Percentiles rank a stretch among this genome's conserved stretches.
Conservation (phyloP, 2,113 vertebrate genomes). For the Dasyprocta punctata region DNA sequence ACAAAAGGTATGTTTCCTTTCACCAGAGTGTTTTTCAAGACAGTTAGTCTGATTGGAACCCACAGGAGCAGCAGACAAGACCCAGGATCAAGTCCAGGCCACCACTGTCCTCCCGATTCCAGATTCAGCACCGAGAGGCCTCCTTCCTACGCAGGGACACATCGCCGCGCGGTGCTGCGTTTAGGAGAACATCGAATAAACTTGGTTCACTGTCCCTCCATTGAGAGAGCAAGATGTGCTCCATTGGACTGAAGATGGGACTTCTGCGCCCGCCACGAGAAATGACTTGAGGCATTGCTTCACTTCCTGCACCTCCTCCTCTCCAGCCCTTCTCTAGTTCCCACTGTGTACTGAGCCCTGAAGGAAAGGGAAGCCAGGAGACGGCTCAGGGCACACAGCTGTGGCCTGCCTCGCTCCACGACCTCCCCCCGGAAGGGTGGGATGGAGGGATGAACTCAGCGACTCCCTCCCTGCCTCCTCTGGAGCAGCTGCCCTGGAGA, state of each 20-base stretch:
- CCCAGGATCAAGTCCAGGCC: fast-evolving
- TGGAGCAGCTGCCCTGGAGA: not conserved
- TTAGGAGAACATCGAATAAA: not conserved
- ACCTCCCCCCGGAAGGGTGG: not conserved
- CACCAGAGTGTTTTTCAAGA: not conserved
- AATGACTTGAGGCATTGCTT: not conserved
- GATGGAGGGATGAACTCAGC: fast-evolving
- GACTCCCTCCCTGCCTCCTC: not conserved
- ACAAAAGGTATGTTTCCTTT: not conserved
- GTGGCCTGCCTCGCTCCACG: fast-evolving
- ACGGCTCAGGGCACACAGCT: not conserved
- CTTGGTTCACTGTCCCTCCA: not conserved
- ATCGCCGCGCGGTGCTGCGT: not conserved
- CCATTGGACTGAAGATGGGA: not conserved
- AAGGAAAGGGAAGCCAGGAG: not conserved
- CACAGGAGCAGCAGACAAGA: fast-evolving
- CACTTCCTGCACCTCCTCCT: not conserved
- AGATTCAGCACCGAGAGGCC: not conserved
- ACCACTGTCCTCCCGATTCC: not conserved
- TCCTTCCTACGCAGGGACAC: fast-evolving
- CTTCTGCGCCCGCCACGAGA: not conserved
- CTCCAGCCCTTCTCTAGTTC: not conserved
- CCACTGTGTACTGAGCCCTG: not conserved
- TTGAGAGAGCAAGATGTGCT: not conserved
- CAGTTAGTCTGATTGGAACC: not conserved